These are phyloP conservation scores for Pangasius djambal DNA, from an alignment of 2,797 vertebrate genomes.

Conservation along the genomic window DNA sequence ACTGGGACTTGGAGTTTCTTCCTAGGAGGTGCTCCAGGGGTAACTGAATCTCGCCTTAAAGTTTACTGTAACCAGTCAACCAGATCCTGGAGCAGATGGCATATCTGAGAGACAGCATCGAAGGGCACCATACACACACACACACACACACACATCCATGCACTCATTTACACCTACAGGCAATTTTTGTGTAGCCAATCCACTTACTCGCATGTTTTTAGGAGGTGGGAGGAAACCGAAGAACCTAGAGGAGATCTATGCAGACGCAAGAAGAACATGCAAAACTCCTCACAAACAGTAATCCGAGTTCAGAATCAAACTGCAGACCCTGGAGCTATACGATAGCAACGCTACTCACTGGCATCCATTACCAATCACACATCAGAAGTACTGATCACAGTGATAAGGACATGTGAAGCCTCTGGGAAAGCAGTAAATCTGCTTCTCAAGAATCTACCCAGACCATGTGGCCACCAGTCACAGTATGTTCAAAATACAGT, in stretches of 20 bases:
- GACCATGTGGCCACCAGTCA: constrained; percentile 19
- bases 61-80: background rate
- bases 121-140: no score
- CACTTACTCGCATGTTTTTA: background rate
- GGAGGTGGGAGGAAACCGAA: background rate
- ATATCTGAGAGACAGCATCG: background rate
- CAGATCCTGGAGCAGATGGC: background rate
- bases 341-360: background rate
- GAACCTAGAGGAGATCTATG: background rate
- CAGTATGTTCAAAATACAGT: constrained; percentile 21
- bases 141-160: background rate
- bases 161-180: accelerated
- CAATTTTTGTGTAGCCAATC: background rate
- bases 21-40: background rate
- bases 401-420: background rate
- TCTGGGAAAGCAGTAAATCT: constrained; percentile 4
- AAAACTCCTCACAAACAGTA: background rate
- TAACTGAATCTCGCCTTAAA: background rate
- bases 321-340: background rate
- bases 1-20: background rate
- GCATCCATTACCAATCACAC: background rate
- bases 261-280: background rate
- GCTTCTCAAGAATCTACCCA: background rate
- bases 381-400: background rate
- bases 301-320: background rate